Base-by-base conservation (phyloP, 2,888 invertebrate species). In the Teleogryllus oceanicus region DNA sequence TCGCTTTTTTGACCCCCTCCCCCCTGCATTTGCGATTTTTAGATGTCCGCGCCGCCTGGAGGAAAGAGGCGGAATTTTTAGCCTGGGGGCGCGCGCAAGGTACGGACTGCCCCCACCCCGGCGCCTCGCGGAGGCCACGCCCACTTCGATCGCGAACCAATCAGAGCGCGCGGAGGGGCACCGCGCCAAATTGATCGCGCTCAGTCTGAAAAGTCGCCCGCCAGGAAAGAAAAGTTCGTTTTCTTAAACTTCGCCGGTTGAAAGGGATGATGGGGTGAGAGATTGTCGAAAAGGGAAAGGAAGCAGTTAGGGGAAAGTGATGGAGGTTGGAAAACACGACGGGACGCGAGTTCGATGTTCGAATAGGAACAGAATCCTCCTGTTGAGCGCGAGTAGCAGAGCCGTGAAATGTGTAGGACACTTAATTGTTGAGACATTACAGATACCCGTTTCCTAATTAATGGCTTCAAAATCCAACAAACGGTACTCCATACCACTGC, bases 131-230 rank as follows among this genome's bases (percentile, higher is more conserved):
- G 4, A 62, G n/a, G 62, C 62, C 62, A 62, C 62, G 62, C 62
- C 62, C 62, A 62, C n/a, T 62, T n/a, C 62, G 62, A 62, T 62
- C n/a, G 16, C 62, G 62, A 62, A 62, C 62, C 62, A 62, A 62
- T 62, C 16, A n/a, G 62, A 62, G n/a, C 62, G 62, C 62, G 62
- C n/a, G 62, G n/a, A 62, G 62, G 62, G 62, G 13, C 5, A n/a
- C 62, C 62, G 62, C 62, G 62, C 62, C 62, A 62, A 62, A 62
- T 62, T 62, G 62, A 62, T 62, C 62, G 62, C 62, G n/a, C 16
- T 4, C 62, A 13, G 62, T 18, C 62, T 18, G 16, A n/a, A 62
- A 62, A 62, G 62, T 62, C 62, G 62, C 16, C 8, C 4, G 62
- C 62, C 62, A 16, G 62, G 62, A 62, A 62, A 62, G n/a, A n/a